Base-by-base conservation (phyloP, 2,888 invertebrate genomes). In the Pristionchus arcanus region DNA sequence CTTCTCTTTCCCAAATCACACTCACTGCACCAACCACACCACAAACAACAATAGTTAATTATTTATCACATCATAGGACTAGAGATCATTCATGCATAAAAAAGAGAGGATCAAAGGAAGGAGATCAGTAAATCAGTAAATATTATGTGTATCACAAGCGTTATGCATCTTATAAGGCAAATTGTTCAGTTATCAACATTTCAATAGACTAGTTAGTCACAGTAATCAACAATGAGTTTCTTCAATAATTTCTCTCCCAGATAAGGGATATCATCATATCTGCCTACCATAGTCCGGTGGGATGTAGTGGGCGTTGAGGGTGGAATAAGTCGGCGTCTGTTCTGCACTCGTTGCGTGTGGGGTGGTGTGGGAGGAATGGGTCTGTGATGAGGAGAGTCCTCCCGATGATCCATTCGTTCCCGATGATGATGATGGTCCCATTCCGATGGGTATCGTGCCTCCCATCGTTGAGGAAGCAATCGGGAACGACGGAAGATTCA, bases 311-410 rank as follows among this genome's bases (percentile, higher is more conserved):
- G 84, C 59, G 84, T 85, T 55, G 34, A 59, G 28, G n/a, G 87
- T 68, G 87, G 68, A 31, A 87, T 59, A 87, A n/a, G 87, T 87
- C 87, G 87, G 87, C 87, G 87, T 87, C 68, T 87, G 87, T 68
- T 68, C 87, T 53, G 87, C 87, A 87, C 87, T 87, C 87, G 53
- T 42, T 31, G 68, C 87, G 49, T 68, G 66, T 68, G 87, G 87
- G n/a, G 87, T 87, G 28, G 68, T 68, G 49, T 66, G 63, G 68
- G 66, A 68, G 19, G 84, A 85, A 37, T 85, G 55, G 49, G 87
- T 87, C 21, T 68, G 87, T 0, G 87, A 87, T 3, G 87, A 87
- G 49, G 87, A 87, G 66, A 68, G 68, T 49, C 87, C 87, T 13
- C 68, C 87, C 5, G 87, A 87, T 31, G 84, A 85, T 81, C 81